A percentile compares a stretch with the other conserved stretches of the same genome.
Evolutionary conservation across 30 jellyfish, hydroid and myxozoan genomes (phyloP).

Genomic region (Sanderia malayensis): DNA sequence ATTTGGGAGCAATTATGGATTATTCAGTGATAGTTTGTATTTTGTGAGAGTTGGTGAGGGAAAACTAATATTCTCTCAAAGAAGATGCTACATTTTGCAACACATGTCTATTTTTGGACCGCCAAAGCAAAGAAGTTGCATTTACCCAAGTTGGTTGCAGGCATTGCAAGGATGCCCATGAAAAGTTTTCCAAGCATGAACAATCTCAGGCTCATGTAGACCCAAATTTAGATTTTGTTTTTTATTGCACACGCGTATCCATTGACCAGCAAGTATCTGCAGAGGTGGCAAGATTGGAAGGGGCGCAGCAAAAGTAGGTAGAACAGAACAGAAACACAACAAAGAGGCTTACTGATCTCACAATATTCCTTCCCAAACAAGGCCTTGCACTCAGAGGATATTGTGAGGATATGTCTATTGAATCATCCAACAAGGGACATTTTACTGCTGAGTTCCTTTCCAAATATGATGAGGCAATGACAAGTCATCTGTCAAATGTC

Average conservation of each 20-base stretch:
- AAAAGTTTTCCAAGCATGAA: not conserved
- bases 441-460: not conserved
- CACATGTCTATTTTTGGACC: not conserved
- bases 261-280: not conserved
- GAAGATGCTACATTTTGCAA: slow-evolving; percentile 27
- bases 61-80: slow-evolving; percentile 1
- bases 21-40: slow-evolving; percentile 17
- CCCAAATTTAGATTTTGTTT: not conserved
- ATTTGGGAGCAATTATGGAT: slow-evolving; percentile 2
- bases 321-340: not conserved
- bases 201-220: not conserved
- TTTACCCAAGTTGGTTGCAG: not conserved
- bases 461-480: not conserved
- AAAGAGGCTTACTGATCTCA: not conserved
- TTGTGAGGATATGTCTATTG: not conserved
- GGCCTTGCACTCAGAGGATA: not conserved
- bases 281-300: not conserved
- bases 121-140: not conserved
- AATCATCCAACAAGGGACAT: not conserved
- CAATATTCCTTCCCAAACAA: not conserved
- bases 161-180: not conserved
- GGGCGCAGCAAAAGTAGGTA: not conserved
- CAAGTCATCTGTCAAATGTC: not conserved
- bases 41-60: not conserved
- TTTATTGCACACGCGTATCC: not conserved